Evolutionary conservation across 2,888 invertebrate genomes (phyloP).

Genomic region (Meganola albula): DNA sequence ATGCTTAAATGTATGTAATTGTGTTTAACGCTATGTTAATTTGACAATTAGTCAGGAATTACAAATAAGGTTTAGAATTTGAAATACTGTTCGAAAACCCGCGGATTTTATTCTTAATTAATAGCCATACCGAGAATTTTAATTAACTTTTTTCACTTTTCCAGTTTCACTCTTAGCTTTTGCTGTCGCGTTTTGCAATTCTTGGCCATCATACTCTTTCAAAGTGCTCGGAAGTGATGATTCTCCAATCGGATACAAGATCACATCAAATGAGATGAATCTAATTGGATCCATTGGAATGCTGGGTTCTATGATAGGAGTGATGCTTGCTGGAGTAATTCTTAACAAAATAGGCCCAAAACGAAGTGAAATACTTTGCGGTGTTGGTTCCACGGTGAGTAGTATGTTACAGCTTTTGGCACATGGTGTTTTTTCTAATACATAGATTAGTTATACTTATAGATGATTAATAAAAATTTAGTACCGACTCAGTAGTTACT

Average conservation of each 20-base stretch:
- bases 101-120: too few species aligned
- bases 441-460: too few species aligned
- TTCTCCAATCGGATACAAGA: conserved; percentile 31
- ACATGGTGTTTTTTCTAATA: too few species aligned
- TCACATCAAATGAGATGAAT: conserved; percentile 25
- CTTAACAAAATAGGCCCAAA: conserved; percentile 36
- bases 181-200: conserved; percentile 18
- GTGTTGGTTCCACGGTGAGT: conserved; percentile 30
- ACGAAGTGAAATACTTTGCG: conserved; percentile 25
- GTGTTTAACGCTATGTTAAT: too few species aligned
- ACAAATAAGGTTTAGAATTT: too few species aligned
- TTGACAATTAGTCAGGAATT: too few species aligned
- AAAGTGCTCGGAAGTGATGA: conserved; percentile 21
- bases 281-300: conserved; percentile 34
- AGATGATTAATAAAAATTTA: too few species aligned
- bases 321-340: conserved; percentile 23
- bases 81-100: too few species aligned
- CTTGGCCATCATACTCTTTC: conserved; percentile 40
- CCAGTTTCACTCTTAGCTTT: conserved; percentile 28
- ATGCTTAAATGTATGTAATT: too few species aligned
- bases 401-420: too few species aligned
- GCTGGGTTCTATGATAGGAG: conserved; percentile 29
- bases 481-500: too few species aligned
- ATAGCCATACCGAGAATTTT: too few species aligned
- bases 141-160: conserved; percentile 13